Percentiles rank a stretch among this genome's conserved stretches.
Conservation (phyloP, 37 sponge, comb jelly and placozoan species). For the Agelas oroides region DNA sequence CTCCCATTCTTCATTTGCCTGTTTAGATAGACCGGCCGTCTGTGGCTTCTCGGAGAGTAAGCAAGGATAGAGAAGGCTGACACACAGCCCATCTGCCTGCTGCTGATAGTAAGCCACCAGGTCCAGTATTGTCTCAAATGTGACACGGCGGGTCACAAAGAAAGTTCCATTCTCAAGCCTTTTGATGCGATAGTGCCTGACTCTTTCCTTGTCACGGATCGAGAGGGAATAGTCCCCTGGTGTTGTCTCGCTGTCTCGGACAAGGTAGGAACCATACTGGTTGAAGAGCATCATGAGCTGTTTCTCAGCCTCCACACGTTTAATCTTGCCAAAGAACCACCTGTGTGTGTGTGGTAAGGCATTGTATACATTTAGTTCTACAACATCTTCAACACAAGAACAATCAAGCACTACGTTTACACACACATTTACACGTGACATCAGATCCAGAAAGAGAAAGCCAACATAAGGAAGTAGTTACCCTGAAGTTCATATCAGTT, state of each 20-base stretch:
- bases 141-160: conserved; percentile 82
- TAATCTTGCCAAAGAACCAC: conserved; percentile 95
- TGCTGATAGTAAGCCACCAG: conserved; percentile 80
- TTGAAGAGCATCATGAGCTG: conserved; percentile 84
- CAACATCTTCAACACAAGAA: too few relatives aligned
- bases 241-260: conserved; percentile 96
- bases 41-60: conserved; percentile 84
- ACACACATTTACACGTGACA: too few relatives aligned
- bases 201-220: conserved; percentile 82
- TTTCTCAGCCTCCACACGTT: conserved; percentile 95
- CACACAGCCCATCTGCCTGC: conserved; percentile 89
- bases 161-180: conserved; percentile 85
- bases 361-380: too few relatives aligned
- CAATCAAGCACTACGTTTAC: too few relatives aligned
- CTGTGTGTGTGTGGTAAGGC: conserved; percentile 54
- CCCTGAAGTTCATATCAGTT: too few relatives aligned
- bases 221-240: conserved; percentile 96
- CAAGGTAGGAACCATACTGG: conserved; percentile 81
- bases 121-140: conserved; percentile 80
- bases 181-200: conserved; percentile 90
- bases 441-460: too few relatives aligned
- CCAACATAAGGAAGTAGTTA: too few relatives aligned
- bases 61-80: conserved; percentile 70
- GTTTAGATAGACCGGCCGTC: conserved; percentile 88
- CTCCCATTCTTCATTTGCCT: conserved; percentile 94